These are phyloP conservation scores for Urocitellus parryii DNA, from an alignment of 2,113 vertebrate species.

Conservation along the genomic window DNA sequence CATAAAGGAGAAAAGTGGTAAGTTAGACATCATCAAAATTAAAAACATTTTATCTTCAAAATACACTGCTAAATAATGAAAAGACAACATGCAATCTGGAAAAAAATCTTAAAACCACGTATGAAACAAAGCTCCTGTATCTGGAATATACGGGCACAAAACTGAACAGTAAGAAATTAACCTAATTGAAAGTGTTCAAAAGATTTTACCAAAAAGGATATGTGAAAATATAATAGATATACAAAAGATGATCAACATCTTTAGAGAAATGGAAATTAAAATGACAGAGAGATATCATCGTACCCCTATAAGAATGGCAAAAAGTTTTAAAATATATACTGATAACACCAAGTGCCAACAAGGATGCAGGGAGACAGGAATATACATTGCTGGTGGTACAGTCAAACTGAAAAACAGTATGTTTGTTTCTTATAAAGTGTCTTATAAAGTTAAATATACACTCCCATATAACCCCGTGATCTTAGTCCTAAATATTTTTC, in stretches of 20 bases:
- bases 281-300: neutral
- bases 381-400: neutral
- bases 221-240: neutral
- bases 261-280: constrained; percentile 5
- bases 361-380: neutral
- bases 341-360: neutral
- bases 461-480: no score
- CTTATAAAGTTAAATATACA: no score
- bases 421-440: no score
- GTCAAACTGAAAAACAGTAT: no score
- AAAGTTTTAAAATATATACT: neutral
- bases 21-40: neutral
- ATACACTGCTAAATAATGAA: neutral
- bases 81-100: neutral
- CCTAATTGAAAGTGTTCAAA: neutral
- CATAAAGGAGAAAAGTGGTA: neutral
- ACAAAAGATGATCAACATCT: neutral
- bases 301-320: neutral
- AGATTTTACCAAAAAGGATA: neutral
- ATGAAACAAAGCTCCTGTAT: neutral
- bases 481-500: no score
- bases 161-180: neutral
- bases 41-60: neutral
- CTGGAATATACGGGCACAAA: neutral
- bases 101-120: constrained; percentile 14